Evolutionary conservation across 2,113 vertebrate species (phyloP).

Genomic region (Theristicus caerulescens): DNA sequence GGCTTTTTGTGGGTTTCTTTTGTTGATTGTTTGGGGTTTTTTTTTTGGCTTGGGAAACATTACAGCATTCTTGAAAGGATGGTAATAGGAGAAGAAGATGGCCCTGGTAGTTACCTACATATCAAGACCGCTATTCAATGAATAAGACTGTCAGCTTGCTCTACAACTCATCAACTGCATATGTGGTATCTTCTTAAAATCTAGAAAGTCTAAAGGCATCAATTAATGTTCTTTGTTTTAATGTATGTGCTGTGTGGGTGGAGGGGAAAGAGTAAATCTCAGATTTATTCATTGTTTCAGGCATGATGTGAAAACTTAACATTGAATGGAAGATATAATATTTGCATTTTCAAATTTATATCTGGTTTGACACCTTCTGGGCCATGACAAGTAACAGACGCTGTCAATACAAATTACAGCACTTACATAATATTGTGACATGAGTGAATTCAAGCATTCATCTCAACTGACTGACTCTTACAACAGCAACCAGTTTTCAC

Average conservation of each 20-base stretch:
- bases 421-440: slow-evolving; percentile 19
- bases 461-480: background rate
- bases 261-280: background rate
- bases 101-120: background rate
- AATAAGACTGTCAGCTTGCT: background rate
- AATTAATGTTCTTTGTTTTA: background rate
- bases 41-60: background rate
- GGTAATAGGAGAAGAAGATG: background rate
- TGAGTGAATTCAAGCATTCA: slow-evolving; percentile 18
- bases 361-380: slow-evolving; percentile 18
- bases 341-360: slow-evolving; percentile 60
- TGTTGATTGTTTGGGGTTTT: rapidly evolving
- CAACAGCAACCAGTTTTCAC: background rate
- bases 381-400: slow-evolving; percentile 58
- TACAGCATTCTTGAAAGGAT: background rate
- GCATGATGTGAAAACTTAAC: slow-evolving; percentile 33
- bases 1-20: rapidly evolving
- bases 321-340: slow-evolving; percentile 38
- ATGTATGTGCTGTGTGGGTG: background rate
- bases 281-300: slow-evolving; percentile 40
- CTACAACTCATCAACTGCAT: background rate
- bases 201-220: background rate
- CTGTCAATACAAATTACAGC: slow-evolving; percentile 50
- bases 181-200: background rate
- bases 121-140: background rate